Base-by-base conservation (phyloP, 2,888 invertebrate genomes). In the Drosophila emarginata region DNA sequence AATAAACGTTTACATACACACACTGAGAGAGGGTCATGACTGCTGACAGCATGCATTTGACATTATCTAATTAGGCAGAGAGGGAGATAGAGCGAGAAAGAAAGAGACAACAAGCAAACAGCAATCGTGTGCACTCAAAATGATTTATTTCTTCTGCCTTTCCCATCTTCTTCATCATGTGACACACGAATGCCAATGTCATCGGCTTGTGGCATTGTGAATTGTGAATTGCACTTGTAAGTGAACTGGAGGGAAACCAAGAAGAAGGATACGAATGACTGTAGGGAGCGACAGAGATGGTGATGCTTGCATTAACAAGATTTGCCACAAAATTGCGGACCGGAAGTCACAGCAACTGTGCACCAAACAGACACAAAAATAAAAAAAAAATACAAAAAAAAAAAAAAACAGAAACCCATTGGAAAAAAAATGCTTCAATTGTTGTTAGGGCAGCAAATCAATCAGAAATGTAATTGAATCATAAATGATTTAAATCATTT, bases 41-140 rank as follows among this genome's bases (percentile, higher is more conserved):
- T 32, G 32, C 61, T 23, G 56, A 12, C 78, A 67, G 71, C 74
- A 63, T 83, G 82, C 80, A 86, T 80, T 72, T 88, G 87, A 84
- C 83, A 87, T 84, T 87, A 88, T 88, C 88, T 88, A 84, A 84
- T 88, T 84, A 88, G 87, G 85, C 88, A 68, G 74, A 71, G 64
- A 72, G 36, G 14, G 39, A 21, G 37, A 21, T 36, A 9, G 37
- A 61, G 60, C 9, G 3, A 18, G 14, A 26, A 23, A 14, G 40
- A 23, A 14, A 23, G 9, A 28, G n/a, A 15, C 9, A 39, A 3
- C 45, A n/a, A 26, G 39, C 32, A 32, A 32, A 32, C 32, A 32
- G 9, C 23, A 45, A 2, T 45, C 11, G 45, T 45, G 45, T 45
- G 75, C 64, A 68, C 65, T 64, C 76, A 63, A 78, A 72, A 79